Percentiles rank a stretch among this genome's conserved stretches.
These are phyloP conservation scores for Drosophila novamexicana DNA, from an alignment of 1,140 invertebrate species.

Conservation along the genomic window DNA sequence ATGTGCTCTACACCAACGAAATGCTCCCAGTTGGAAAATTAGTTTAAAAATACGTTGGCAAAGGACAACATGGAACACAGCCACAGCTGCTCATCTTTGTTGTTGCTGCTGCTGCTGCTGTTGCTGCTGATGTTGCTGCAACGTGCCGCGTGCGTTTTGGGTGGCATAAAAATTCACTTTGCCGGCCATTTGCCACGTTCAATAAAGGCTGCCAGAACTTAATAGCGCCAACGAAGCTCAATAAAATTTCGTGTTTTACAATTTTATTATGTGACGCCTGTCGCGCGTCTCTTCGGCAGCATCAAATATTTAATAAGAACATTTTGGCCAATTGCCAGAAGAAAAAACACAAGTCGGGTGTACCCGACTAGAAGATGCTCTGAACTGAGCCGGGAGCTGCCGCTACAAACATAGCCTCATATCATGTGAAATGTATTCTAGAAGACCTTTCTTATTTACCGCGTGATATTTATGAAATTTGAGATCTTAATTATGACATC, in stretches of 20 bases:
- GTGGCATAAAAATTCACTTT: slow-evolving; percentile 81
- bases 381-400: too few relatives aligned
- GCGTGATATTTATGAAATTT: too few relatives aligned
- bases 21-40: slow-evolving; percentile 81
- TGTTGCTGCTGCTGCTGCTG: slow-evolving; percentile 12
- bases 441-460: too few relatives aligned
- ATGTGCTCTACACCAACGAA: slow-evolving; percentile 66
- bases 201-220: slow-evolving; percentile 42
- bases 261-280: slow-evolving; percentile 76
- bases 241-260: slow-evolving; percentile 79
- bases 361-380: too few relatives aligned
- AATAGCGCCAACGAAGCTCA: slow-evolving; percentile 24
- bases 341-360: too few relatives aligned
- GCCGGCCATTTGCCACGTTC: slow-evolving; percentile 33
- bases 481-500: too few relatives aligned
- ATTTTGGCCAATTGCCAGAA: slow-evolving; percentile 29
- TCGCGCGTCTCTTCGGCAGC: slow-evolving; percentile 32
- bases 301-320: slow-evolving; percentile 73
- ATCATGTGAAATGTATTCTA: too few relatives aligned
- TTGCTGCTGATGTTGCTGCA: slow-evolving; percentile 11
- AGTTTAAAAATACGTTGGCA: slow-evolving; percentile 76
- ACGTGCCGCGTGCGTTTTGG: slow-evolving; percentile 58
- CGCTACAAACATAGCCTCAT: too few relatives aligned
- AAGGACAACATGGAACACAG: slow-evolving; percentile 8
- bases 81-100: slow-evolving; percentile 3